These are phyloP conservation scores for Rhabdomys pumilio DNA, from an alignment of 2,797 vertebrate species.

Conservation along the genomic window DNA sequence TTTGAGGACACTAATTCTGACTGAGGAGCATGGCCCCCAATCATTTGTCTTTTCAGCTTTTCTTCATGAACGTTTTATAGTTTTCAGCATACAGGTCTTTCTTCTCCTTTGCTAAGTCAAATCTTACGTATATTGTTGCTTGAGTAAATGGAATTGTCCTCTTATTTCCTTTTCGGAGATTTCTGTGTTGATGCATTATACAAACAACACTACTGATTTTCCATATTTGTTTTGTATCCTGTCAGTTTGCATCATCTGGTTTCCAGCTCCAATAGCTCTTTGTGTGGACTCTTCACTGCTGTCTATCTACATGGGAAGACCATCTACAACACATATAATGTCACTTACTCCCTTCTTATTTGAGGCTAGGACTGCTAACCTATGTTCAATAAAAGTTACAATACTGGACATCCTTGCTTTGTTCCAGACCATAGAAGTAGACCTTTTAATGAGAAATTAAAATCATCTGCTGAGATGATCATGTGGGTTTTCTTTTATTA, in stretches of 20 bases:
- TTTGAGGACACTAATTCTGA: not conserved
- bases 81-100: not conserved
- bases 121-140: not conserved
- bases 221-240: not conserved
- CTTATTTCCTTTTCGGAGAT: not conserved
- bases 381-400: not conserved
- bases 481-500: not conserved
- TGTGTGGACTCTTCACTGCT: not conserved
- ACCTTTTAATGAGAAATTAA: not conserved
- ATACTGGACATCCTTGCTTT: not conserved
- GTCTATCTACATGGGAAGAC: not conserved
- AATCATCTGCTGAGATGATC: not conserved
- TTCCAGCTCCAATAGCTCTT: not conserved
- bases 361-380: not conserved
- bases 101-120: not conserved
- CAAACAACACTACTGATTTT: not conserved
- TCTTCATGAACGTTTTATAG: not conserved
- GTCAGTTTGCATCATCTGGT: not conserved
- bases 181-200: not conserved
- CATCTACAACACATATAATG: not conserved
- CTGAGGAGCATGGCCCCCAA: not conserved
- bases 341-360: not conserved
- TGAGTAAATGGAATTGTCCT: not conserved
- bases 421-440: not conserved
- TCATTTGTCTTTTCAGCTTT: not conserved